These are phyloP conservation scores for Heliconius aoede DNA, from an alignment of 2,888 invertebrate species.

Conservation along the genomic window DNA sequence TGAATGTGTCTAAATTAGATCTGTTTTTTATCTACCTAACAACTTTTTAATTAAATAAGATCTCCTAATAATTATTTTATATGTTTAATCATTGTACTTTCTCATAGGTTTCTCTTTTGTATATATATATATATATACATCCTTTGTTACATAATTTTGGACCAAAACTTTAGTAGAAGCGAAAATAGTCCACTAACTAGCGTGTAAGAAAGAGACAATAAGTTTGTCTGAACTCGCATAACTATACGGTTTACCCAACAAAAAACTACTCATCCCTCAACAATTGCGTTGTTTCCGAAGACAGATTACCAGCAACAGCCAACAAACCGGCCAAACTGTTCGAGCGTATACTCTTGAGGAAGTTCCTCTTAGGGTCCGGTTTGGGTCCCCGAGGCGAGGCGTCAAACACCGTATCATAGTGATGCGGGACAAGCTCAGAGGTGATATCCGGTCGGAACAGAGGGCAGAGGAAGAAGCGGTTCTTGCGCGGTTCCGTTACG, in stretches of 20 bases:
- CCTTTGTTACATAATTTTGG: not conserved
- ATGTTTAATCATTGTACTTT: not conserved
- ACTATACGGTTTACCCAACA: not conserved
- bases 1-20: no score
- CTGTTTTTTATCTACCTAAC: no score
- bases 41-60: no score
- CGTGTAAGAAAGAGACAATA: no score
- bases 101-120: not conserved
- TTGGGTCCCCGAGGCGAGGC: conserved; percentile 55
- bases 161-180: not conserved
- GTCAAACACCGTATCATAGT: conserved; percentile 78
- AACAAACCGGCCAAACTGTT: conserved; percentile 68
- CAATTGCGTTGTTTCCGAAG: conserved; percentile 68
- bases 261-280: conserved; percentile 66
- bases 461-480: conserved; percentile 79
- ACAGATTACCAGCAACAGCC: conserved; percentile 59
- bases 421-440: conserved; percentile 67
- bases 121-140: no score
- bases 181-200: no score
- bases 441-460: conserved; percentile 75
- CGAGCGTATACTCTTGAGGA: conserved; percentile 69
- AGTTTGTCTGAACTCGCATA: not conserved
- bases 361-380: conserved; percentile 61
- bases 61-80: no score
- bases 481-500: conserved; percentile 60